Evolutionary conservation across 1,140 invertebrate genomes (phyloP).

Genomic region (Pseudoatta argentina): DNA sequence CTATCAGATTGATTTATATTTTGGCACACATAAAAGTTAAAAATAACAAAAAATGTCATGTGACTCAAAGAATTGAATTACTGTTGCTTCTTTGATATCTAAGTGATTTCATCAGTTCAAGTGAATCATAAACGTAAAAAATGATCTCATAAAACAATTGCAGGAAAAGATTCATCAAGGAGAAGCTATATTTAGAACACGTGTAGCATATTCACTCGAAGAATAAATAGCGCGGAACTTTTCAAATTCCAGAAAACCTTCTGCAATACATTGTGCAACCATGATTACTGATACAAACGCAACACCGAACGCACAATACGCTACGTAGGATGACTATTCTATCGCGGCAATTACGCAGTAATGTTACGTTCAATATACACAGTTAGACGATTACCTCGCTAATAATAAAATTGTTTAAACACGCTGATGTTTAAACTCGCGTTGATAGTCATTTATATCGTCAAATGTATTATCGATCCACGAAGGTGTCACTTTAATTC

Average conservation of each 20-base stretch:
- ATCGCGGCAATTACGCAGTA: slow-evolving; percentile 48
- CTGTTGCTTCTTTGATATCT: no score
- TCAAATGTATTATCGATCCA: background rate
- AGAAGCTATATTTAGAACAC: background rate
- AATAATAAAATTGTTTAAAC: slow-evolving; percentile 50
- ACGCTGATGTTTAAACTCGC: slow-evolving; percentile 1
- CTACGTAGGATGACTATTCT: slow-evolving; percentile 38
- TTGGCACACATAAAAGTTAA: no score
- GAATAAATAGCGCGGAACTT: slow-evolving; percentile 6
- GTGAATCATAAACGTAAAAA: background rate
- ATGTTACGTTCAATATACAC: slow-evolving; percentile 46
- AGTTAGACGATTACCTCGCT: slow-evolving; percentile 25
- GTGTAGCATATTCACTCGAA: background rate
- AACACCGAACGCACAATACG: slow-evolving; percentile 24
- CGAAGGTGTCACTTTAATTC: background rate
- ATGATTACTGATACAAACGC: slow-evolving; percentile 12
- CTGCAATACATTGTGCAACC: background rate
- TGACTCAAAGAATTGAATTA: no score
- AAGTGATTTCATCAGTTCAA: background rate
- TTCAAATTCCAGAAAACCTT: background rate
- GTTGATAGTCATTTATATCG: background rate
- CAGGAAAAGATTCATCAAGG: background rate
- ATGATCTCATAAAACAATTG: background rate
- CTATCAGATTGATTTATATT: no score
- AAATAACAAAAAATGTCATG: no score